Evolutionary conservation across 2,888 invertebrate species (phyloP), one percentile per base, ranked within the genome.

Genomic region (Abrostola triplasia): DNA sequence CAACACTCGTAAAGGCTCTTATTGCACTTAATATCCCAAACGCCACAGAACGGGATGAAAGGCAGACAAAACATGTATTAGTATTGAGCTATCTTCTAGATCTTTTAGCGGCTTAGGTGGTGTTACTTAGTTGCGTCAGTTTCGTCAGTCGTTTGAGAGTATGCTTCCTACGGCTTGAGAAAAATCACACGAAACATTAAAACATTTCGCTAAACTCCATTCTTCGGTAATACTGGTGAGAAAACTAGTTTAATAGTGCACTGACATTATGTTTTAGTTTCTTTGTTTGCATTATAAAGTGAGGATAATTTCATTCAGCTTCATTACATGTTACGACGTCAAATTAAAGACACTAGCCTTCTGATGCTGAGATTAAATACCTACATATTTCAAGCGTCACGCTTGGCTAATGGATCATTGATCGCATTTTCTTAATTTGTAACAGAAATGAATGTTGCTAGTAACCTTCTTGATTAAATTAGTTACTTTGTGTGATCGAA

Each of bases 171-270:
- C 56, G 49, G 40, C 64, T 72, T 66, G 69, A 76, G 72, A 74
- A 77, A 62, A 73, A 67, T 77, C 78, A 71, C 77, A 73, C 80
- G 57, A 62, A 59, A 57, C 57, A 49, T 61, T 50, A 53, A 52
- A 61, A 59, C 47, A 72, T 72, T 72, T 64, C 60, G 60, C 53
- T 68, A 68, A 64, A 66, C 35, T 57, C 50, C 42, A 59, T 67
- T 71, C 65, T 78, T 63, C 50, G 41, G 61, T 62, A 66, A 59
- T 35, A 51, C 24, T 58, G 64, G 76, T 76, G 79, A 60, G 77
- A 76, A 63, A 72, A 53, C 49, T 38, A 24, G 1, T 38, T 61
- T 53, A 37, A 13, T 54, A 54, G 61, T 56, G 10, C 35, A 44
- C 41, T 24, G n/a, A 53, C 47, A 64, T 56, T 56, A 49, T 42